These are phyloP conservation scores for Caprella mutica DNA, from an alignment of 2,888 invertebrate genomes.

Conservation along the genomic window DNA sequence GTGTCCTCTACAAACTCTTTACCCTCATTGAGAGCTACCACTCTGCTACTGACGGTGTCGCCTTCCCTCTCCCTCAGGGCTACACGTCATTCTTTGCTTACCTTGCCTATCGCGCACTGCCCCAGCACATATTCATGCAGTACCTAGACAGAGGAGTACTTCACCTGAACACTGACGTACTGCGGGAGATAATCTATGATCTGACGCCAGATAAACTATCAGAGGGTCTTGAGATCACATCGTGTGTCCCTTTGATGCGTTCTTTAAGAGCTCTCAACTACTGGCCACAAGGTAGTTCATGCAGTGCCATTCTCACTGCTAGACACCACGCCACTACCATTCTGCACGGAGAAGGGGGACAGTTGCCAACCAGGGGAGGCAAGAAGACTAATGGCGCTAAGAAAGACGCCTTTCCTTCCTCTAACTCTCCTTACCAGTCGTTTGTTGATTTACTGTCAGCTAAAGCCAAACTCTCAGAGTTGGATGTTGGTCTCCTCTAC, in stretches of 20 bases:
- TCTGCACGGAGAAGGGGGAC: constrained; percentile 56
- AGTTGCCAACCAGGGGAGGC: constrained; percentile 36
- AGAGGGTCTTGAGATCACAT: constrained; percentile 60
- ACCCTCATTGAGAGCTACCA: constrained; percentile 69
- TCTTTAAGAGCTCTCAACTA: constrained; percentile 64
- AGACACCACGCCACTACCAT: constrained; percentile 69
- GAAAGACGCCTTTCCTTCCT: not conserved
- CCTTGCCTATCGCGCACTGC: constrained; percentile 65
- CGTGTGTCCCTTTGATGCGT: constrained; percentile 61
- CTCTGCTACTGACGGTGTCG: constrained; percentile 62
- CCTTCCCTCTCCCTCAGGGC: constrained; percentile 72
- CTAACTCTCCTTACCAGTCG: not conserved
- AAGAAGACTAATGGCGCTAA: not conserved
- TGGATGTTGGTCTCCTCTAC: constrained; percentile 72
- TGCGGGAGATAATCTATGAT: constrained; percentile 72
- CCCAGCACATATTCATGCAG: constrained; percentile 67
- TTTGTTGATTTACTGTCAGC: not conserved
- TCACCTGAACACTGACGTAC: constrained; percentile 73
- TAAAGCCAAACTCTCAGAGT: constrained; percentile 63
- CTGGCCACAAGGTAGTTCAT: constrained; percentile 55
- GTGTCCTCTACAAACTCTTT: constrained; percentile 60
- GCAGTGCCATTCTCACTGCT: constrained; percentile 63
- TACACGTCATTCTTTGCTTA: constrained; percentile 81
- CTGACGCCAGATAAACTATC: constrained; percentile 51
- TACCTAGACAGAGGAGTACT: constrained; percentile 73